These are phyloP conservation scores for Solenodon paradoxus DNA, from an alignment of 2,113 vertebrate species.

Conservation along the genomic window DNA sequence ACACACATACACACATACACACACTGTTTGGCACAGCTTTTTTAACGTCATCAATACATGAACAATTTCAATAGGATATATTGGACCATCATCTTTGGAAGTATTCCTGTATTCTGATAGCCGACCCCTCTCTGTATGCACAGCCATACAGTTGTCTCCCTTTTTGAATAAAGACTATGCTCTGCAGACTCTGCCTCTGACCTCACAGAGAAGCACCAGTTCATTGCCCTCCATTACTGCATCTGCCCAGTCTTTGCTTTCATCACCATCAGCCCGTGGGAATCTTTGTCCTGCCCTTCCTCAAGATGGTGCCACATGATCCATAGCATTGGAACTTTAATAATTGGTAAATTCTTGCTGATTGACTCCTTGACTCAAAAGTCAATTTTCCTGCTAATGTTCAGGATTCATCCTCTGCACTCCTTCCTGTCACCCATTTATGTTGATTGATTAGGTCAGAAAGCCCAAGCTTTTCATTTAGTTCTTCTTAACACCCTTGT, in stretches of 20 bases:
- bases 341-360: constrained; percentile 37
- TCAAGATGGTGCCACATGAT: not conserved
- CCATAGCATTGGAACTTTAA: not conserved
- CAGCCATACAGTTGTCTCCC: not conserved
- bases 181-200: not conserved
- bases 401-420: constrained; percentile 44
- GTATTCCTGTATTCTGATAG: not conserved
- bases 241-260: not conserved
- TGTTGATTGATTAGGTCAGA: constrained; percentile 75
- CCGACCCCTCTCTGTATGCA: not conserved
- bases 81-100: not conserved
- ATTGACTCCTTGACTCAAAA: constrained; percentile 59
- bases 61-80: not conserved
- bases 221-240: not conserved
- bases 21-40: not conserved
- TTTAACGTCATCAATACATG: not conserved
- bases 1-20: not conserved
- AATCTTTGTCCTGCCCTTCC: not conserved
- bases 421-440: constrained; percentile 52
- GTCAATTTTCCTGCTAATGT: constrained; percentile 57
- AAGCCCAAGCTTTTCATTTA: constrained; percentile 71
- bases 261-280: not conserved
- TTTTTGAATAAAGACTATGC: not conserved
- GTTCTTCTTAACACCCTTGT: constrained; percentile 71
- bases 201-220: not conserved